These are phyloP conservation scores for Eupithecia pulchellata DNA, from an alignment of 2,888 invertebrate species.

Conservation along the genomic window DNA sequence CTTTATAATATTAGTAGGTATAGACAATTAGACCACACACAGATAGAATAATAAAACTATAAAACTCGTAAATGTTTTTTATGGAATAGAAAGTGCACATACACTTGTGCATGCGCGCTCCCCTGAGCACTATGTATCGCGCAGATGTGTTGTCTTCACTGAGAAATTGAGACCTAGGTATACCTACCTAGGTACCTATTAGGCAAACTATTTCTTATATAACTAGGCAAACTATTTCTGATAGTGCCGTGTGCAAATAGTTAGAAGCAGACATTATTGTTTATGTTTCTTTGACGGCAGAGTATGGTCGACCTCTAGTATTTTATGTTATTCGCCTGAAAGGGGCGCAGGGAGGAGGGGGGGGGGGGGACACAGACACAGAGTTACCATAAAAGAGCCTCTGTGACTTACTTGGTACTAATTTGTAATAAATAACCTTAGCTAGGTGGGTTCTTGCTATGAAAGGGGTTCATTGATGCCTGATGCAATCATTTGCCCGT, in stretches of 20 bases:
- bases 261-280: background rate
- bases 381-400: background rate
- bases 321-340: background rate
- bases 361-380: no score
- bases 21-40: no score
- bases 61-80: background rate
- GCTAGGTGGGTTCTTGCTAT: background rate
- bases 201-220: no score
- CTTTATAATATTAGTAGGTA: no score
- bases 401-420: background rate
- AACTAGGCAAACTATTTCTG: background rate
- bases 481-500: constrained; percentile 32
- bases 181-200: background rate
- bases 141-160: background rate
- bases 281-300: background rate
- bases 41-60: background rate
- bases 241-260: background rate
- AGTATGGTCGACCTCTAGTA: background rate
- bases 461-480: constrained; percentile 17
- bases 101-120: background rate
- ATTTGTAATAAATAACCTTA: background rate
- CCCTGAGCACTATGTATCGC: background rate
- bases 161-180: background rate
- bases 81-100: background rate
- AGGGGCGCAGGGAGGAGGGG: background rate